phyloP scores from a whole-genome alignment of 2,113 vertebrate genomes.

The Sorex araneus region DNA sequence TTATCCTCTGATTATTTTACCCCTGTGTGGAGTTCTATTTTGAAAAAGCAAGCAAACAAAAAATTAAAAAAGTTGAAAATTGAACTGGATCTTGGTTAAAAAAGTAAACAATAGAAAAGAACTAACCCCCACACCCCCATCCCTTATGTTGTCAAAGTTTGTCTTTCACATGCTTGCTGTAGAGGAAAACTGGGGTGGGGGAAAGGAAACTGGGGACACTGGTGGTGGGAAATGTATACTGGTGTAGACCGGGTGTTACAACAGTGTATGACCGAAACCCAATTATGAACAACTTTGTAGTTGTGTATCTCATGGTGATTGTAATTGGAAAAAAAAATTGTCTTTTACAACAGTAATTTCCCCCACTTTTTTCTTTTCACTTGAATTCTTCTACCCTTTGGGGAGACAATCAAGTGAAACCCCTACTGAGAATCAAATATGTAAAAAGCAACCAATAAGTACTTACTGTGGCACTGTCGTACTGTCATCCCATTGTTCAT shows the following conservation, averaged over 20 bases:
- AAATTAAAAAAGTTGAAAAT: slow-evolving; percentile 33
- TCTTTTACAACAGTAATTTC: slow-evolving; percentile 3
- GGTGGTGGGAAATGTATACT: too few species aligned
- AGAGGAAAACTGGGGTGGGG: too few species aligned
- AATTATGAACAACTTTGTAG: too few species aligned
- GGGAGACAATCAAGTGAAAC: slow-evolving; percentile 43
- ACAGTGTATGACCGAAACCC: too few species aligned
- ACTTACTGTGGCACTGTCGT: too few species aligned
- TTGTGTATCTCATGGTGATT: too few species aligned
- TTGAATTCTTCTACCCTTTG: slow-evolving; percentile 9
- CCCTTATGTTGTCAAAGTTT: too few species aligned
- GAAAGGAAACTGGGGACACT: too few species aligned
- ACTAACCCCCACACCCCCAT: too few species aligned
- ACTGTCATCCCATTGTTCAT: too few species aligned
- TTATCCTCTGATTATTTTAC: background rate
- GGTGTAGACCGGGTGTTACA: too few species aligned
- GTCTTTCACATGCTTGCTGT: too few species aligned
- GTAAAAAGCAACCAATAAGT: slow-evolving; percentile 38
- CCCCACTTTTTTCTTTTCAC: slow-evolving; percentile 37
- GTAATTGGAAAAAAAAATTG: slow-evolving; percentile 34
- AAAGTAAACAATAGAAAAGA: slow-evolving; percentile 3
- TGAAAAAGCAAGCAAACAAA: background rate
- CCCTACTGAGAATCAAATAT: slow-evolving; percentile 41
- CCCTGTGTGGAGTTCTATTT: slow-evolving; percentile 19
- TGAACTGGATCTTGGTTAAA: slow-evolving; percentile 15